Base-by-base conservation (phyloP, 2,888 invertebrate species). In the Psococerastis gibbosa region DNA sequence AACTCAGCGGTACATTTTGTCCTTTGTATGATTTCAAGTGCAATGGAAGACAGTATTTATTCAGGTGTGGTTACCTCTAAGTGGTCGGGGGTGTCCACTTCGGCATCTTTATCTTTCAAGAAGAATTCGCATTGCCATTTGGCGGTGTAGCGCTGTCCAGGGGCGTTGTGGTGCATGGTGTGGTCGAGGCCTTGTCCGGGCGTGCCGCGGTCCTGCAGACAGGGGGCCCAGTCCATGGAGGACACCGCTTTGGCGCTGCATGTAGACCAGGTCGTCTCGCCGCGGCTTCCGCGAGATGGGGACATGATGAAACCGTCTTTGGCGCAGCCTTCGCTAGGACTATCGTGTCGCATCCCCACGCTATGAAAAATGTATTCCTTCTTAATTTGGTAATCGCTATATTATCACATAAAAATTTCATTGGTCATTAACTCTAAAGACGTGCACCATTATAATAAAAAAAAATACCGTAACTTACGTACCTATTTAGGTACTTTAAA, bases 241-340 rank as follows among this genome's bases (percentile, higher is more conserved):
- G 66, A 62, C 53, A 73, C 71, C 11, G 78, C 66, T 33, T 71
- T 63, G 1, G 78, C 77, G 55, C 81, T 82, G 59, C 82, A 82
- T 2, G 64, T 59, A 1, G 81, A 82, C 83, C 83, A 83, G 13
- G 72, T 68, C 2, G 80, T 79, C 60, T 83, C 82, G 5, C 82
- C 82, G 52, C 70, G 70, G 23, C 75, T 75, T 35, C 83, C 82
- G 49, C 82, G 67, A 2, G 80, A 81, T 1, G 82, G 78, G 0
- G 82, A 82, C 82, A 83, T 83, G 50, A 83, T 77, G 62, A 67
- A 82, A 2, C 82, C 82, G 56, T 82, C 79, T 54, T 74, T 75
- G 0, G 78, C 69, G 55, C 83, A 83, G 44, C 59, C 57, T 57
- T 82, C 82, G 32, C 75, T 73, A 15, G 69, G 70, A 31, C 78